Percentiles rank a stretch among this genome's conserved stretches.
Evolutionary conservation across 2,797 vertebrate species (phyloP).

Genomic region (Gastrophryne carolinensis): DNA sequence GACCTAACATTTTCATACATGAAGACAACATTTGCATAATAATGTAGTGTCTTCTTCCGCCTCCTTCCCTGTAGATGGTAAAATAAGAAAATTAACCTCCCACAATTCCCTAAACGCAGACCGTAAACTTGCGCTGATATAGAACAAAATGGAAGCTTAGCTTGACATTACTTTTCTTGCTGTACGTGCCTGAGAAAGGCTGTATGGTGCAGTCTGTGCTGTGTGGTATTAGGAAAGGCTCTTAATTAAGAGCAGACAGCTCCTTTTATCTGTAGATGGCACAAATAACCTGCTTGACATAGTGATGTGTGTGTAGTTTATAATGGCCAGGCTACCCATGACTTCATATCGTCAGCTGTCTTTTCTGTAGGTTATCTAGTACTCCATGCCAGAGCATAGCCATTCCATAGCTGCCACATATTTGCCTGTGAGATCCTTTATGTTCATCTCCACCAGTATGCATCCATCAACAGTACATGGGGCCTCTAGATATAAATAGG

Average conservation of each 20-base stretch:
- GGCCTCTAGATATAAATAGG: too few species aligned
- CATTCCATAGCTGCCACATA: background rate
- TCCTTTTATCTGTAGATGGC: background rate
- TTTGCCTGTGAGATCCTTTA: background rate
- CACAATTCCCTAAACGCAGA: background rate
- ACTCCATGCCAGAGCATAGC: background rate
- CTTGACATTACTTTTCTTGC: background rate
- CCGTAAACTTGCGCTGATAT: background rate
- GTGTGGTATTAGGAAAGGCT: background rate
- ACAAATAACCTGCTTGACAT: background rate
- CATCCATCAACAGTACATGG: too few species aligned
- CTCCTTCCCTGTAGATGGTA: background rate
- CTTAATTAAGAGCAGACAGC: background rate
- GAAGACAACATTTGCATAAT: background rate
- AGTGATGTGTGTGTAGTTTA: background rate
- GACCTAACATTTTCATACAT: background rate
- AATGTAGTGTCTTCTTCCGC: background rate
- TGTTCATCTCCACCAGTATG: too few species aligned
- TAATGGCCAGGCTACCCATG: too few species aligned
- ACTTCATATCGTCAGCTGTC: too few species aligned
- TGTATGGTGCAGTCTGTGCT: background rate
- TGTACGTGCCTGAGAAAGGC: too few species aligned
- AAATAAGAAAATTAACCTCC: too few species aligned
- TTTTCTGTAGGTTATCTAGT: background rate
- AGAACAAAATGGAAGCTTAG: background rate